Conservation (phyloP, 2,113 vertebrate species). For the Oryzias melastigma region DNA sequence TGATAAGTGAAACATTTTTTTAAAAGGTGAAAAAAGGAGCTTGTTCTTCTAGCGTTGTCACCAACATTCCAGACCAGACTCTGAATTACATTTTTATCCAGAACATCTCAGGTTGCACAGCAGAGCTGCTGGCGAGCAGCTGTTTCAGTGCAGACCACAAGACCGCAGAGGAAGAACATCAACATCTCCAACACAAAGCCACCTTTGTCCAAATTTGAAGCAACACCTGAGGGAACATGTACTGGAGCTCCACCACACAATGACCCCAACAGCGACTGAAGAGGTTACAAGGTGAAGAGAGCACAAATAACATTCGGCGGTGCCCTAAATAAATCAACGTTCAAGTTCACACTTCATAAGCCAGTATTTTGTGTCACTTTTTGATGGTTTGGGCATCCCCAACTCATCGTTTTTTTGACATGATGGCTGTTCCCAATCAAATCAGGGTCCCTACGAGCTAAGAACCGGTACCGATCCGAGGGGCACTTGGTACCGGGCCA, state of each 20-base stretch:
- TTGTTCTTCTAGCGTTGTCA: not conserved
- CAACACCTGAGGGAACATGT: not conserved
- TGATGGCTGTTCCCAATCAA: too few relatives aligned
- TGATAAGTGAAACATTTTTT: not conserved
- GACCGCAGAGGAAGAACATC: slow-evolving; percentile 25
- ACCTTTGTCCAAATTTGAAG: slow-evolving; percentile 1
- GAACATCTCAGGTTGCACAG: not conserved
- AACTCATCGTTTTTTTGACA: too few relatives aligned
- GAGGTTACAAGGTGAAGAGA: not conserved
- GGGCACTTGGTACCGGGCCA: too few relatives aligned
- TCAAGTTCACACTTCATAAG: too few relatives aligned
- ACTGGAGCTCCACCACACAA: slow-evolving; percentile 1
- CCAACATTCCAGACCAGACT: not conserved
- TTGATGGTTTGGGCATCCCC: too few relatives aligned
- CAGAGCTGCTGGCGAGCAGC: slow-evolving; percentile 13
- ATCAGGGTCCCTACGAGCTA: too few relatives aligned
- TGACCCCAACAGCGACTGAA: not conserved
- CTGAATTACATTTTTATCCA: slow-evolving; percentile 5
- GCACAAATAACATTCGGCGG: not conserved
- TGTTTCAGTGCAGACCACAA: slow-evolving; percentile 9
- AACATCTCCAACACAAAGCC: slow-evolving; percentile 10
- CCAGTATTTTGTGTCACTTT: too few relatives aligned
- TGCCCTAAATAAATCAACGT: not conserved
- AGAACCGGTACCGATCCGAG: too few relatives aligned
- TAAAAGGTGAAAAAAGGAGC: slow-evolving; percentile 4